Conservation (phyloP, 2,888 invertebrate genomes). For the Rhabditophanes sp. region DNA sequence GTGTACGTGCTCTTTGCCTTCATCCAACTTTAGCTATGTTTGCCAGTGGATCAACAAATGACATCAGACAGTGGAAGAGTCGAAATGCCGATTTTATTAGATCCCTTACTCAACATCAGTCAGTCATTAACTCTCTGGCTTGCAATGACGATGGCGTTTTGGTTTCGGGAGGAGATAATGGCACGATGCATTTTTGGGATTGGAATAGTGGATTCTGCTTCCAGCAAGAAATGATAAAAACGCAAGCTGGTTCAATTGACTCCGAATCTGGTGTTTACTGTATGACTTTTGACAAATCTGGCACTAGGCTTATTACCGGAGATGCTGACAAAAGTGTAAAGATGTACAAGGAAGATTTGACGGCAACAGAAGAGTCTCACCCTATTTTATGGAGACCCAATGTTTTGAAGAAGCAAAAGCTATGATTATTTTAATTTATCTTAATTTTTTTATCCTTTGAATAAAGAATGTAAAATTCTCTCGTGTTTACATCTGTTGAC, state of each 20-base stretch:
- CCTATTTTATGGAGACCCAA: conserved; percentile 95
- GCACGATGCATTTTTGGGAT: conserved; percentile 91
- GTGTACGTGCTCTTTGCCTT: conserved; percentile 50
- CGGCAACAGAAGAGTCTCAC: conserved; percentile 85
- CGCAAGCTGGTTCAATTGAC: conserved; percentile 97
- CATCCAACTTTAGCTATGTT: conserved; percentile 64
- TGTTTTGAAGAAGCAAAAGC: conserved; percentile 75
- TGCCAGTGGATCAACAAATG: conserved; percentile 91
- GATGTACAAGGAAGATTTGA: conserved; percentile 89
- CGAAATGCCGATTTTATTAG: conserved; percentile 88
- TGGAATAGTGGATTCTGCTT: conserved; percentile 98
- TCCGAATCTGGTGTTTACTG: conserved; percentile 94
- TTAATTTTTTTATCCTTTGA: too few relatives aligned
- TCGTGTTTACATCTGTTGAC: too few relatives aligned
- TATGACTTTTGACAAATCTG: conserved; percentile 63
- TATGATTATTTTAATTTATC: conserved; percentile 50
- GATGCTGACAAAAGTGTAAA: conserved; percentile 99
- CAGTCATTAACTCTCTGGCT: conserved; percentile 87
- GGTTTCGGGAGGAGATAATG: conserved; percentile 94
- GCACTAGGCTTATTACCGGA: conserved; percentile 77
- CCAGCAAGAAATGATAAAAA: conserved; percentile 56
- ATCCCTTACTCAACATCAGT: conserved; percentile 73
- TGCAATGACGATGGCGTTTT: conserved; percentile 84
- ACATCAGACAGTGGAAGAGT: conserved; percentile 97
- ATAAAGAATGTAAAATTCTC: too few relatives aligned